These are phyloP conservation scores for Unio pictorum DNA, from an alignment of 2,888 invertebrate genomes.

Conservation along the genomic window DNA sequence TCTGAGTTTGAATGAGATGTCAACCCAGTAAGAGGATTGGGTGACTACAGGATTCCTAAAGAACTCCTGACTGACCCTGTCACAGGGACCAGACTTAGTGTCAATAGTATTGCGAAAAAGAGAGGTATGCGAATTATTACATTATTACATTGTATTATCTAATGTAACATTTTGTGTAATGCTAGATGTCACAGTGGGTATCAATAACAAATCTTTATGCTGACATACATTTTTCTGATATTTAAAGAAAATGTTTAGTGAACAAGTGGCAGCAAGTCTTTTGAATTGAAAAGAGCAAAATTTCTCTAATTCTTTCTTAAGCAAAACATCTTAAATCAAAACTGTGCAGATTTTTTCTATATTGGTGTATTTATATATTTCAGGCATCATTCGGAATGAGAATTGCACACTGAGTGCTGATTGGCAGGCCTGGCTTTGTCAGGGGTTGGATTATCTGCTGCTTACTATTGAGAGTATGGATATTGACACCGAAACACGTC, in stretches of 20 bases:
- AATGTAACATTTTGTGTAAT: too few species aligned
- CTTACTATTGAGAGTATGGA: conserved; percentile 66
- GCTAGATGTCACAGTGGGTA: too few species aligned
- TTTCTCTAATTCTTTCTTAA: too few species aligned
- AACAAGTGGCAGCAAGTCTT: too few species aligned
- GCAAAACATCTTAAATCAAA: too few species aligned
- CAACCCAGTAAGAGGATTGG: conserved; percentile 53
- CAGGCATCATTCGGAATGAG: conserved; percentile 58
- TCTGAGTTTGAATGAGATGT: conserved; percentile 62
- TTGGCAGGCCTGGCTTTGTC: conserved; percentile 63
- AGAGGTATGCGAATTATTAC: conserved; percentile 56
- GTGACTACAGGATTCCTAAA: conserved; percentile 66
- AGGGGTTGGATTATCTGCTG: conserved; percentile 51
- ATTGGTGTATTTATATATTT: background rate
- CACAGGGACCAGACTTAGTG: conserved; percentile 43
- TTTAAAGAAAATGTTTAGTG: too few species aligned
- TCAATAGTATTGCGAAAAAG: conserved; percentile 45
- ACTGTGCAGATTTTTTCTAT: too few species aligned
- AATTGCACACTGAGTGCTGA: conserved; percentile 34
- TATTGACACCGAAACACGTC: conserved; percentile 63
- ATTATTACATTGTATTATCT: too few species aligned
- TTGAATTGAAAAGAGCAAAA: too few species aligned
- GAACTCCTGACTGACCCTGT: conserved; percentile 52
- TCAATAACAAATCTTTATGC: too few species aligned
- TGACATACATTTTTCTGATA: too few species aligned